Percentiles rank a stretch among this genome's conserved stretches.
Evolutionary conservation across 2,113 vertebrate species (phyloP).

Genomic region (Phoxinus phoxinus): DNA sequence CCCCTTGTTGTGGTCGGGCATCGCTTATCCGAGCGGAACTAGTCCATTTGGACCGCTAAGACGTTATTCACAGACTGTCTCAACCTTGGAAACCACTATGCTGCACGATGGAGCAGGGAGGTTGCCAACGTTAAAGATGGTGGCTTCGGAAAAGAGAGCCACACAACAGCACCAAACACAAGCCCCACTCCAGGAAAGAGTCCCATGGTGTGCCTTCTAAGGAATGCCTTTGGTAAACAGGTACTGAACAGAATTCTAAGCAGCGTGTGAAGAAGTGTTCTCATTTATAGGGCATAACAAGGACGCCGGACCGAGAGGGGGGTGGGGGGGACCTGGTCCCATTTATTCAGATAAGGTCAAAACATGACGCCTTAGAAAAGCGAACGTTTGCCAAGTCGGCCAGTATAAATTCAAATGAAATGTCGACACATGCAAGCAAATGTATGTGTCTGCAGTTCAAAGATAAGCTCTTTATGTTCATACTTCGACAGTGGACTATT

Average conservation of each 20-base stretch:
- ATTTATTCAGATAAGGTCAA: constrained; percentile 41
- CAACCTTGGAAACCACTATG: constrained; percentile 50
- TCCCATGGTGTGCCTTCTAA: constrained; percentile 51
- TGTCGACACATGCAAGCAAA: constrained; percentile 42
- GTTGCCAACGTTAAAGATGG: constrained; percentile 50
- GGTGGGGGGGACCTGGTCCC: constrained; percentile 27
- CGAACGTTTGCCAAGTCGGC: constrained; percentile 42
- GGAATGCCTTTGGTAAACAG: constrained; percentile 54
- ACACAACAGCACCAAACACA: constrained; percentile 50
- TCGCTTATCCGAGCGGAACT: constrained; percentile 54
- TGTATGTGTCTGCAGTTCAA: constrained; percentile 36
- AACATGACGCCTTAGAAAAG: constrained; percentile 31
- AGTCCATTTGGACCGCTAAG: constrained; percentile 43
- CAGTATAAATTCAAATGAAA: constrained; percentile 55
- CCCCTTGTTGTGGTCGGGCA: constrained; percentile 48
- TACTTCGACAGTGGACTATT: constrained; percentile 41
- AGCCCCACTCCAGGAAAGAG: constrained; percentile 53
- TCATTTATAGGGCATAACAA: constrained; percentile 39
- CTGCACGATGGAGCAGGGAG: constrained; percentile 34
- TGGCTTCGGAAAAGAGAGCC: constrained; percentile 39
- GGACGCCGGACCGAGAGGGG: neutral
- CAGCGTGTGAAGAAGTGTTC: constrained; percentile 44
- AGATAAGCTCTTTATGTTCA: constrained; percentile 47
- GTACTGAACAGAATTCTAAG: constrained; percentile 59
- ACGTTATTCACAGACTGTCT: constrained; percentile 54